phyloP scores from a whole-genome alignment of 2,797 vertebrate species.

The Ctenochaetus hawaiiensis region DNA sequence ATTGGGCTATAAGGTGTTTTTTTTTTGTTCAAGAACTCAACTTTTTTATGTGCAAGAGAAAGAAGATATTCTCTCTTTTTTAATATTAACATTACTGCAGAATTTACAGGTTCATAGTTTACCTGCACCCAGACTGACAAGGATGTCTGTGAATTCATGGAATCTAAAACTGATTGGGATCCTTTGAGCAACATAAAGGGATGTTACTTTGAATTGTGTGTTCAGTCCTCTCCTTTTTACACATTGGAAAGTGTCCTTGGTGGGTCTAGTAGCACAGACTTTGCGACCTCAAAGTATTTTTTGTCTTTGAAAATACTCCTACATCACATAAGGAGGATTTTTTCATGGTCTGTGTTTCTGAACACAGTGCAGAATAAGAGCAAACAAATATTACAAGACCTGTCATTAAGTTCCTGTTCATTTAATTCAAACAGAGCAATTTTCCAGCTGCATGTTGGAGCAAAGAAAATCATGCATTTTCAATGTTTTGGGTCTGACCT shows the following conservation, averaged over 20 bases:
- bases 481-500: conserved; percentile 32
- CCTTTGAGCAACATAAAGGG: conserved; percentile 39
- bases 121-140: not conserved
- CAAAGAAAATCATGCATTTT: conserved; percentile 24
- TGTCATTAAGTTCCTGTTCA: not conserved
- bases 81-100: not conserved
- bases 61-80: not conserved
- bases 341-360: not conserved
- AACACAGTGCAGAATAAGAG: not conserved
- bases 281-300: too few species aligned
- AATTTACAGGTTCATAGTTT: not conserved
- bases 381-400: not conserved
- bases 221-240: conserved; percentile 25
- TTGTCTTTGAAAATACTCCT: too few species aligned
- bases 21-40: too few species aligned
- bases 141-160: conserved; percentile 5
- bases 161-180: conserved; percentile 33
- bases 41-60: not conserved
- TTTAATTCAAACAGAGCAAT: conserved; percentile 28
- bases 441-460: not conserved
- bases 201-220: conserved; percentile 41
- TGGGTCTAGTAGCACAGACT: conserved; percentile 5
- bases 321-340: not conserved
- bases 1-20: too few species aligned
- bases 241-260: conserved; percentile 34